These are phyloP conservation scores for Hippoglossus stenolepis DNA, from an alignment of 2,113 vertebrate genomes.

Conservation along the genomic window DNA sequence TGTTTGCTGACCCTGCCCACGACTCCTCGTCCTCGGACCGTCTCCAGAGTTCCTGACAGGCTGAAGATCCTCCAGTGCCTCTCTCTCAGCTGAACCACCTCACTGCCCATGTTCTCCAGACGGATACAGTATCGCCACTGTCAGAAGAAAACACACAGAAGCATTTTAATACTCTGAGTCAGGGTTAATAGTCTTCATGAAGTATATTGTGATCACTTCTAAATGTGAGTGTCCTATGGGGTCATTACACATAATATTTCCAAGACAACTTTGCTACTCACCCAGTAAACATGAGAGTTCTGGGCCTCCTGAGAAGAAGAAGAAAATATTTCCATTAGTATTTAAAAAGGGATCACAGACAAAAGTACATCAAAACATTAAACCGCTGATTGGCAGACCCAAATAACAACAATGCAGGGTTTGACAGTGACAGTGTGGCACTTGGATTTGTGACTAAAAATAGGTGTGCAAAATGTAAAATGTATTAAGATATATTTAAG, in stretches of 20 bases:
- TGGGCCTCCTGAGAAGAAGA: conserved; percentile 92
- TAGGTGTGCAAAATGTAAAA: neutral
- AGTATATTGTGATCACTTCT: neutral
- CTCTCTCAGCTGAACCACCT: conserved; percentile 96
- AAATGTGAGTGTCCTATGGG: neutral
- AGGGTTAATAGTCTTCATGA: neutral
- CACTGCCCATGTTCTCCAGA: conserved; percentile 93
- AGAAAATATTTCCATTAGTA: conserved; percentile 12
- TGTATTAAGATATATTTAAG: neutral
- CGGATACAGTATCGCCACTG: conserved; percentile 99
- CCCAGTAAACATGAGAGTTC: conserved; percentile 98
- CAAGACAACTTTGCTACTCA: conserved; percentile 79
- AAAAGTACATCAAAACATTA: neutral
- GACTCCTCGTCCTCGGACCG: conserved; percentile 93
- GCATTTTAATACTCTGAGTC: neutral
- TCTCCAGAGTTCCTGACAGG: conserved; percentile 96
- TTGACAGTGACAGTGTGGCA: too few species aligned
- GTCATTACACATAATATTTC: neutral
- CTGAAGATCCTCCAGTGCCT: conserved; percentile 99
- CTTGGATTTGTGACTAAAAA: too few species aligned
- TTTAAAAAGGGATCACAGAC: neutral
- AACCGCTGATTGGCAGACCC: neutral
- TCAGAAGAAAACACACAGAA: conserved; percentile 7
- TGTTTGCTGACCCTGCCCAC: conserved; percentile 89
- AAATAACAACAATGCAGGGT: neutral